Evolutionary conservation across 2,797 vertebrate species (phyloP), one percentile per base, ranked within the genome.

Genomic region (Oophaga sylvatica): DNA sequence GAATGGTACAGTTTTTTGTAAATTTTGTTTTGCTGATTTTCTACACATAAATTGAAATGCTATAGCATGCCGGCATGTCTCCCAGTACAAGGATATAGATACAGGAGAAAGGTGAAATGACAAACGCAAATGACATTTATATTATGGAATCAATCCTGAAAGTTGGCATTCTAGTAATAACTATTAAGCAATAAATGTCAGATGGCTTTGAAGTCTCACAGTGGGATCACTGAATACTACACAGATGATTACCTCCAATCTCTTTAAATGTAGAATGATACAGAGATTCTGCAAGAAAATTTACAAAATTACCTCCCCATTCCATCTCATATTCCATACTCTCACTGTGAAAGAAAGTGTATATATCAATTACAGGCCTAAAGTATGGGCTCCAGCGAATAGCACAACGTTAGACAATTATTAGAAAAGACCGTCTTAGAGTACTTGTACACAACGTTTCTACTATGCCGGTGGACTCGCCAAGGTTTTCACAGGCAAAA

Each of bases 131-230:
- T 89, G 84, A 80, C 88, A 89, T 89, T 89, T 89, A 73, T 89
- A 80, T 81, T 67, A 73, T 45, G 35, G 75, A 89, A 80, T 89
- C 81, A 83, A 86, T 89, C 88, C 84, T 83, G 48, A 71, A 86
- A 77, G n/a, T 77, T 80, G 88, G 63, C 84, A 73, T 89, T 78
- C 63, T 83, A 86, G 88, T 87, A 85, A 87, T 86, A 89, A 87
- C 88, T 89, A 89, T 89, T 83, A 89, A 83, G 88, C 88, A 89
- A 89, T 86, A 87, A 89, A 87, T 89, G 84, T 89, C 88, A 89
- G 56, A 63, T 79, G 65, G 35, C 84, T 83, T 15, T 77, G 84
- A 59, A 83, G 73, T 41, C 80, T 87, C 84, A 53, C 88, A 80
- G 84, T 83, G 81, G 82, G 84, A 87, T 89, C 84, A 86, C 75